Conservation (phyloP, 2,888 invertebrate genomes). For the Agrilus cyanescens region DNA sequence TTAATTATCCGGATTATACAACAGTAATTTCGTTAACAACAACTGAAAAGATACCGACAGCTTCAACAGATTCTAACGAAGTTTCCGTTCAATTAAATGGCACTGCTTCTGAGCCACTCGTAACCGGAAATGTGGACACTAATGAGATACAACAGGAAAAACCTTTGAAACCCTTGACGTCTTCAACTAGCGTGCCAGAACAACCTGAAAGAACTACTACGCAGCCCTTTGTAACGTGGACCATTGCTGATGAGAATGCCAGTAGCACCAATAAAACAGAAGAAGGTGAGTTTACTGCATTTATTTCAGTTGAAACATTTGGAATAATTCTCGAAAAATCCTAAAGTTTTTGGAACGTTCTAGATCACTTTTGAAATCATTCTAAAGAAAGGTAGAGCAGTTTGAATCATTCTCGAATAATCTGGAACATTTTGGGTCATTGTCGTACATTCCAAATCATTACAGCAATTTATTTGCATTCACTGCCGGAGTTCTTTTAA, state of each 20-base stretch:
- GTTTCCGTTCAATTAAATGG: conserved; percentile 18
- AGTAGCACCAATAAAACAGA: neutral
- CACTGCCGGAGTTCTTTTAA: too few relatives aligned
- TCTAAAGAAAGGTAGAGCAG: too few relatives aligned
- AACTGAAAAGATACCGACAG: conserved; percentile 17
- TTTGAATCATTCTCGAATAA: too few relatives aligned
- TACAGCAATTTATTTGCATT: too few relatives aligned
- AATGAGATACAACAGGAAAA: conserved; percentile 26
- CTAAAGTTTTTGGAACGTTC: too few relatives aligned
- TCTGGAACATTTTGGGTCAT: too few relatives aligned
- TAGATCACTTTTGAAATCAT: too few relatives aligned
- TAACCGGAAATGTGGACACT: conserved; percentile 24
- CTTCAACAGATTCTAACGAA: conserved; percentile 21
- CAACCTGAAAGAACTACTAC: conserved; percentile 15
- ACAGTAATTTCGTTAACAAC: conserved; percentile 13
- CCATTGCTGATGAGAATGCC: conserved; percentile 10
- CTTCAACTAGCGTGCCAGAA: conserved; percentile 15
- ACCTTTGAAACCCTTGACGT: conserved; percentile 10
- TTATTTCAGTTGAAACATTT: too few relatives aligned
- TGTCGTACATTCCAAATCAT: too few relatives aligned
- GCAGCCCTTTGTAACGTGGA: conserved; percentile 17
- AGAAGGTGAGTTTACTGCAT: too few relatives aligned
- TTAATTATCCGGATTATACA: conserved; percentile 2
- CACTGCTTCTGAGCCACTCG: conserved; percentile 17
- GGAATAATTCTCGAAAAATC: too few relatives aligned